Evolutionary conservation across 2,113 vertebrate genomes (phyloP), one percentile per base, ranked within the genome.

Genomic region (Albula goreensis): DNA sequence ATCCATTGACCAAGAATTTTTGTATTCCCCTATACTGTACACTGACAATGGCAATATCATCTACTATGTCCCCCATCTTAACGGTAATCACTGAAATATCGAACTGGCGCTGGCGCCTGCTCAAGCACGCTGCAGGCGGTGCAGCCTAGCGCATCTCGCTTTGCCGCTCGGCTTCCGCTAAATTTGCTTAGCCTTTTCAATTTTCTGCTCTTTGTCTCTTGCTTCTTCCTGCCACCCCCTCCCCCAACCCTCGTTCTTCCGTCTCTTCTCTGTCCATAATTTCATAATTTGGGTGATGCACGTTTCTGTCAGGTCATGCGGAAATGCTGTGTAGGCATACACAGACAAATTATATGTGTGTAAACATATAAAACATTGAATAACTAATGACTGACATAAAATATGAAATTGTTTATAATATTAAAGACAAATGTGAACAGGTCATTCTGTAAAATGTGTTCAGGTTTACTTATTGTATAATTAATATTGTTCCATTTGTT

Each of bases 191-290:
- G 17, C 63, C 63, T 50, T 17, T 41, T 15, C 70, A n/a, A 50
- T 84, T 51, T 41, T 84, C 66, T 52, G 51, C 83, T 78, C 83
- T 84, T 84, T 84, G 83, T 84, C 50, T 84, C n/a, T 53, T 53
- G 83, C 83, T 50, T 52, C 66, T n/a, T 66, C 50, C 83, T 50
- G 70, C 41, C 83, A 51, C 49, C 70, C 15, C n/a, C 83, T 12
- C 52, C 63, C 6, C 50, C 50, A 13, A 41, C 5, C 78, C 51
- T 48, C 25, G 12, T 5, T 41, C 53, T 3, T 5, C 70, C 17
- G 66, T 52, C 19, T 70, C 49, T 60, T 60, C 3, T 60, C 11
- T 60, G 8, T 41, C 31, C 31, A 41, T 41, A 41, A 41, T 41
- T 41, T 41, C 31, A n/a, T 15, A 83, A 66, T n/a, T 49, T 70